Evolutionary conservation across 1,140 invertebrate species (phyloP), one percentile per base, ranked within the genome.

Genomic region (Caerostris extrusa): DNA sequence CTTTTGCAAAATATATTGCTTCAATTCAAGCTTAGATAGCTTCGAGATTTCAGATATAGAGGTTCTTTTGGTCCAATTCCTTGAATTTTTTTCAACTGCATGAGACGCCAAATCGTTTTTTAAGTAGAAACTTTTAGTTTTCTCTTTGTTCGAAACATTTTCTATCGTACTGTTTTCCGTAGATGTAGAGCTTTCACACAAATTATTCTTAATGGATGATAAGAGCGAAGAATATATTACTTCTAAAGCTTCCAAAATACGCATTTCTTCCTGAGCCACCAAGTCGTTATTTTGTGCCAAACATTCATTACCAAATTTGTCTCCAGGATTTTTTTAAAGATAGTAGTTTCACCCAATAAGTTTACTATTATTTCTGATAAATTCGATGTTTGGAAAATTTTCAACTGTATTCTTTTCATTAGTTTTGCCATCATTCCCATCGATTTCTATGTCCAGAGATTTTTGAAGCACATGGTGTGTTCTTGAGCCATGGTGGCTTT

Each of bases 401-500:
- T n/a, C 14, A 0, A n/a, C 4, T n/a, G 6, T 0, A 3, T 58
- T 6, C 7, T 85, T 12, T 57, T 7, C 7, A n/a, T 19, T 14
- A 7, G 7, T 8, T 14, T n/a, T 85, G 17, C 6, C 7, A 17
- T 85, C 58, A n/a, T 56, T 12, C 7, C 2, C 17, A 34, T 8
- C 7, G 4, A n/a, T 3, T 19, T 85, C 8, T 7, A 14, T 17
- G n/a, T 50, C 55, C 17, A 1, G 5, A 8, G 17, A 14, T 17
- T 77, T n/a, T n/a, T 19, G 17, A 5, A 7, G 3, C n/a, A 3
- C n/a, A n/a, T n/a, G 55, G 7, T 14, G 19, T 60, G n/a, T 64
- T 50, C 17, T 91, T 53, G 19, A 85, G 14, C 94, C 90, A 94
- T 10, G 82, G 55, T 5, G 94, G 82, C 10, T 98, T 98, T 97